Conservation (phyloP, 2,797 vertebrate genomes). For the Uromys caudimaculatus region DNA sequence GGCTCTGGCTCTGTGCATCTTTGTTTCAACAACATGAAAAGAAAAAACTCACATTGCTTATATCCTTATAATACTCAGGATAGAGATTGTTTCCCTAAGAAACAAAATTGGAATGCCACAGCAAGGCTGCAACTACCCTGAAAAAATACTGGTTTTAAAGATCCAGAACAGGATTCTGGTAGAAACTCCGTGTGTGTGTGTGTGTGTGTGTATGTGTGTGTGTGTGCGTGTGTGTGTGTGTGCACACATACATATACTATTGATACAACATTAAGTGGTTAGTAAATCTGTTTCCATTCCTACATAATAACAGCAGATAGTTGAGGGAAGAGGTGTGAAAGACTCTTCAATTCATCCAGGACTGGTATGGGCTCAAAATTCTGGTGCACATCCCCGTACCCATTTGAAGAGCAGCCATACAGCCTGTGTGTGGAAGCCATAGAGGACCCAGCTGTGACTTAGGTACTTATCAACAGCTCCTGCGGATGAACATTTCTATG, state of each 20-base stretch:
- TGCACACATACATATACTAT: too few species aligned
- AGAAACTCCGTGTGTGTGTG: background rate
- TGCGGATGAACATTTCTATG: background rate
- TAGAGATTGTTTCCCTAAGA: background rate
- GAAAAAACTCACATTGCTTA: background rate
- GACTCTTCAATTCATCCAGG: background rate
- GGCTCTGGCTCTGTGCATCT: background rate
- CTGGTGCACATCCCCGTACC: background rate
- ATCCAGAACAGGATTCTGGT: background rate
- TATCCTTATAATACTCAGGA: slow-evolving; percentile 45
- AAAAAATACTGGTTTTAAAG: background rate
- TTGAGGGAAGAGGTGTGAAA: background rate
- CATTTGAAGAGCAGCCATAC: background rate
- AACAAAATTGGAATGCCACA: background rate
- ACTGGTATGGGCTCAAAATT: background rate
- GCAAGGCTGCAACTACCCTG: background rate
- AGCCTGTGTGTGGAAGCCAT: background rate
- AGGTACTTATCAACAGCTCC: background rate
- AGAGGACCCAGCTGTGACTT: background rate
- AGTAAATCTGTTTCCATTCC: background rate
- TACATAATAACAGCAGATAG: background rate
- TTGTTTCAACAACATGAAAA: background rate
- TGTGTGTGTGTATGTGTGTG: background rate
- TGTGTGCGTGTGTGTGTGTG: background rate
- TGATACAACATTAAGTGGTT: background rate